These are phyloP conservation scores for Chionomys nivalis DNA, from an alignment of 2,113 vertebrate species.

Conservation along the genomic window DNA sequence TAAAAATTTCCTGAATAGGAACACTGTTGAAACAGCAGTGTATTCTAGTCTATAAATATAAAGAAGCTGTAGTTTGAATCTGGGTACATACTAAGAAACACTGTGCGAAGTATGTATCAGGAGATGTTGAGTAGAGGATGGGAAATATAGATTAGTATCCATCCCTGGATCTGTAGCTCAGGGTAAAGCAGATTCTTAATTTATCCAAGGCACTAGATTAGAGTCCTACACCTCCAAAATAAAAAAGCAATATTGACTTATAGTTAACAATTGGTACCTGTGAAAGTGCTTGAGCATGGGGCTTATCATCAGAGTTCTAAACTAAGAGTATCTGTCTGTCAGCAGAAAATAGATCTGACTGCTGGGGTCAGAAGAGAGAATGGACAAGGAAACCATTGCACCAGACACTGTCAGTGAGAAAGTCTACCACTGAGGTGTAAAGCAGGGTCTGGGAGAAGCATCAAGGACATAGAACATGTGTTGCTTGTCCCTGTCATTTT, in stretches of 20 bases:
- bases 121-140: not conserved
- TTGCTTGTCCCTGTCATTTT: not conserved
- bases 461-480: not conserved
- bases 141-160: not conserved
- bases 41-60: not conserved
- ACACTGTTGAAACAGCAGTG: not conserved
- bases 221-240: not conserved
- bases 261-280: not conserved
- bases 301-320: not conserved
- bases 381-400: constrained; percentile 19
- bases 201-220: not conserved
- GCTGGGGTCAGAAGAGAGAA: not conserved
- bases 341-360: not conserved
- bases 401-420: not conserved
- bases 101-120: not conserved
- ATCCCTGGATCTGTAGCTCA: not conserved
- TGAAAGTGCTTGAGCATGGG: constrained; percentile 1
- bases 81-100: not conserved
- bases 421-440: constrained; percentile 16
- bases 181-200: not conserved
- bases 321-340: constrained; percentile 2
- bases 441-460: not conserved
- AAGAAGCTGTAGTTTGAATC: not conserved
- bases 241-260: not conserved
- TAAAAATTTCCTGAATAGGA: not conserved